Conservation (phyloP, 2,797 vertebrate genomes). For the Acrocephalus scirpaceus region DNA sequence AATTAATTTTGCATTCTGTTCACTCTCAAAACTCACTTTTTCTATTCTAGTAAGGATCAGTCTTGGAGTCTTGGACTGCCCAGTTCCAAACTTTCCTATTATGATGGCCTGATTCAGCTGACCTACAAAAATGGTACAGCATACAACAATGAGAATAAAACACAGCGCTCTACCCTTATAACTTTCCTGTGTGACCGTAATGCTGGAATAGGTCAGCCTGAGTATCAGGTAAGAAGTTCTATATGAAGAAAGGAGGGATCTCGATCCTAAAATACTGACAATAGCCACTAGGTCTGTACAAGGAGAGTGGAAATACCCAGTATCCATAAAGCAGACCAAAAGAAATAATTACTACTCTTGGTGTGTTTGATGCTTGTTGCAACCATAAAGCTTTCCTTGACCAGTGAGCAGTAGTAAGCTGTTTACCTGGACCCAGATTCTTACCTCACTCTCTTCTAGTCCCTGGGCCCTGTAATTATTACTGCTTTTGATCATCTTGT, state of each 20-base stretch:
- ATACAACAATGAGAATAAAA: constrained; percentile 86
- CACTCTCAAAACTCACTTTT: not conserved
- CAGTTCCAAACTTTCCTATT: constrained; percentile 87
- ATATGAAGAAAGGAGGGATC: not conserved
- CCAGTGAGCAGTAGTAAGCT: not conserved
- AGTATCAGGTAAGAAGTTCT: constrained; percentile 85
- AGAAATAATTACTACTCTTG: not conserved
- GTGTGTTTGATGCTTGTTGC: not conserved
- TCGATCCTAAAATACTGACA: not conserved
- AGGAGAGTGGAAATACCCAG: not conserved
- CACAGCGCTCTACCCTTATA: constrained; percentile 84
- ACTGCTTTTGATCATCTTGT: not conserved
- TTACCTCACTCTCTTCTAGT: not conserved
- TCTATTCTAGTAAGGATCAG: constrained; percentile 48
- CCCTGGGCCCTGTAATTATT: not conserved
- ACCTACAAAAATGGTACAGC: constrained; percentile 85
- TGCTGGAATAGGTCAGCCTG: constrained; percentile 83
- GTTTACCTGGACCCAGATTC: not conserved
- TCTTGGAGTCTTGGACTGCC: constrained; percentile 88
- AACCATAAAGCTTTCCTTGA: not conserved
- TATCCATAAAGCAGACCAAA: not conserved
- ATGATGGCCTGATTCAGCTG: constrained; percentile 93
- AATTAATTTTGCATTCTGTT: not conserved
- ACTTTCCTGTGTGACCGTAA: constrained; percentile 92
- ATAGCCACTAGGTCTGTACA: not conserved